These are phyloP conservation scores for Papilio helenus DNA, from an alignment of 1,140 invertebrate genomes.

Conservation along the genomic window DNA sequence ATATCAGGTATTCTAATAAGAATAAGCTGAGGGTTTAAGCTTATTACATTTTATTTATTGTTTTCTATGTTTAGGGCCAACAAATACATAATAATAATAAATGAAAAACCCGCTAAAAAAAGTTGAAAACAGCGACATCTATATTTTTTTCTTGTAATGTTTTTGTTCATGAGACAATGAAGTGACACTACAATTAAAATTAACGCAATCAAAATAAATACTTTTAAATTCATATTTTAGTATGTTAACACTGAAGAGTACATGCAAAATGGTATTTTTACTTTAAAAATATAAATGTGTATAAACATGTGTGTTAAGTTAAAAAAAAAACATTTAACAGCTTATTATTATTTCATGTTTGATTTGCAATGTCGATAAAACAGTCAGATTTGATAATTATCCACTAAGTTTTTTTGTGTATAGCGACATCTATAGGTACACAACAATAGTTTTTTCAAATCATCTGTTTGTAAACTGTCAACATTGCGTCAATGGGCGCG, in stretches of 20 bases:
- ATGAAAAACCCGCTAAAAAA: not conserved
- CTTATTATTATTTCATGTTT: not conserved
- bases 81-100: not conserved
- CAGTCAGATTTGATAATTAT: not conserved
- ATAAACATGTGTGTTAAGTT: no score
- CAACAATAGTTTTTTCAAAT: conserved; percentile 27
- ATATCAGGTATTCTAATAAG: no score
- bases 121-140: conserved; percentile 1
- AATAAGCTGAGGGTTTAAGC: no score
- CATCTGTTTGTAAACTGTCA: conserved; percentile 25
- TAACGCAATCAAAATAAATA: not conserved
- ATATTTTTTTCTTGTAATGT: not conserved
- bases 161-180: not conserved
- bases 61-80: not conserved
- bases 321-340: not conserved
- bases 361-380: not conserved
- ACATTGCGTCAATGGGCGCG: not conserved
- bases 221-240: not conserved
- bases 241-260: not conserved
- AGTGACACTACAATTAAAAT: not conserved
- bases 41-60: no score
- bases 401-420: not conserved
- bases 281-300: not conserved
- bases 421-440: conserved; percentile 44
- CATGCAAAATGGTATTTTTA: not conserved